Evolutionary conservation across 2,797 vertebrate genomes (phyloP), one percentile per base, ranked within the genome.

Genomic region (Syngnathus rostellatus): DNA sequence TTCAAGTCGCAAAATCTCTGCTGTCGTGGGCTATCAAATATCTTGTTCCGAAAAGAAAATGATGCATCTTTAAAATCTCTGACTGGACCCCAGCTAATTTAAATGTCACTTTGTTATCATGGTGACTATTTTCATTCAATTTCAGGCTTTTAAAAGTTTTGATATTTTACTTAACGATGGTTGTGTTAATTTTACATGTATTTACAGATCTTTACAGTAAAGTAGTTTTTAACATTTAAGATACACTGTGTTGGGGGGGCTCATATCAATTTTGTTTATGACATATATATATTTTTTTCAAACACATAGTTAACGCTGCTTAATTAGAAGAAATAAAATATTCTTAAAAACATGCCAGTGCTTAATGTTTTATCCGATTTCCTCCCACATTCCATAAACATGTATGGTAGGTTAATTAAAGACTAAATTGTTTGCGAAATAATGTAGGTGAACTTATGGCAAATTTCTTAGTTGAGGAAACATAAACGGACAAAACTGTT

Each of bases 1-100:
- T 87, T 21, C 62, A 10, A 37, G 71, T 84, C 0, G 0, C 71
- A 0, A 67, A 77, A 1, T 67, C 74, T 0, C 14, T 73, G 38
- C 65, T 87, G 55, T 68, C 67, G 43, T 90, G 88, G 88, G 86
- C 86, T 0, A 66, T 88, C 4, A 77, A 65, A 58, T 84, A 86
- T 31, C 83, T 90, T 0, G 8, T 85, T 5, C 77, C 81, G 0
- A 50, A 68, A 53, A 45, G 14, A 25, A n/a, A 0, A 69, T 17
- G 37, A 43, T 43, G 41, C 16, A 6, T 43, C 68, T 3, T 4
- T 31, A 4, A 31, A 31, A 23, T 1, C n/a, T 43, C 40, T 11
- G 10, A n/a, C 11, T 46, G 11, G 1, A 60, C 2, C 1, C 19
- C 8, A 6, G 3, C 39, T 46, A 23, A 12, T 63, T 62, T 9